These are phyloP conservation scores for Etheostoma cragini DNA, from an alignment of 2,113 vertebrate genomes.

Conservation along the genomic window DNA sequence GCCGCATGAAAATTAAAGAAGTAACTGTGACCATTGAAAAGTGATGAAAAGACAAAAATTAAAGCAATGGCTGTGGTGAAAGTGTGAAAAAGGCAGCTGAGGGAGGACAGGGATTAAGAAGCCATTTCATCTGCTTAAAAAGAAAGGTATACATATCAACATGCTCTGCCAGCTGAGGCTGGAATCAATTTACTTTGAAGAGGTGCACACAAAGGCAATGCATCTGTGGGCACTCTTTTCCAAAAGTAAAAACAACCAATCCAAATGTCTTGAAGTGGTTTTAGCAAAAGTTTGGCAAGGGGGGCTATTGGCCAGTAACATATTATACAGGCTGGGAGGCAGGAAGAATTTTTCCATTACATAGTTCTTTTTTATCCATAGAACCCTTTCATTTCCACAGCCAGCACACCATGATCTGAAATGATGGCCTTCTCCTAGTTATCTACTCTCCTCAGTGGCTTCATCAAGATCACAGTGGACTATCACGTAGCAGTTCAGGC, in stretches of 20 bases:
- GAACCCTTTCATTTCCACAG: neutral
- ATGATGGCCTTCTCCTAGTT: neutral
- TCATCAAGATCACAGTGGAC: constrained; percentile 23
- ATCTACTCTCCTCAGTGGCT: neutral
- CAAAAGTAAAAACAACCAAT: constrained; percentile 5
- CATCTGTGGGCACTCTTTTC: neutral
- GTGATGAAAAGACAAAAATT: constrained; percentile 41
- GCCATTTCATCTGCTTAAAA: neutral
- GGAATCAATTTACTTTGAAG: constrained; percentile 14
- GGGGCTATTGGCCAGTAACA: neutral
- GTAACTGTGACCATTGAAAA: constrained; percentile 25
- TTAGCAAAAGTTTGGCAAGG: neutral
- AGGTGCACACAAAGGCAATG: constrained; percentile 20
- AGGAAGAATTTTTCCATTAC: neutral
- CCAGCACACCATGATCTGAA: neutral
- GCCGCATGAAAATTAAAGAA: constrained; percentile 7
- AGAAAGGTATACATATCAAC: constrained; percentile 28
- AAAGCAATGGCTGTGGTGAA: constrained; percentile 30
- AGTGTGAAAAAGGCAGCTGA: constrained; percentile 37
- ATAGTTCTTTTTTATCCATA: neutral
- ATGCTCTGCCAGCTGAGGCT: constrained; percentile 3
- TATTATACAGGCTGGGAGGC: neutral
- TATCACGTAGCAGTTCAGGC: constrained; percentile 44
- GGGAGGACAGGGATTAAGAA: constrained; percentile 13
- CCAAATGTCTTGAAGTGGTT: neutral